phyloP scores from a whole-genome alignment of 2,113 vertebrate genomes.

The Microtus richardsoni region DNA sequence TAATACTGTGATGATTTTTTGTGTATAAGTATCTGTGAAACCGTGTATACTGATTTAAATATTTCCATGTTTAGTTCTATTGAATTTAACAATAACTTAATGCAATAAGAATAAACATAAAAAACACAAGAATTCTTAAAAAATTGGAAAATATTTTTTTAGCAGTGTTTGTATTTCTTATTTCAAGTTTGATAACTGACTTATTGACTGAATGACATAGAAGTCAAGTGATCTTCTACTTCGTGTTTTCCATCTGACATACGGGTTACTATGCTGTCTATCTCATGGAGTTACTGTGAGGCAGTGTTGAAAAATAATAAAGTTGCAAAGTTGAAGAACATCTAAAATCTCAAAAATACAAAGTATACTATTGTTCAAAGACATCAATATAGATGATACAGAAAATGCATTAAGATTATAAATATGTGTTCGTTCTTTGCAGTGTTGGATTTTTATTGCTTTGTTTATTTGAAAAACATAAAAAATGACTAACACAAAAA shows the following conservation, averaged over 20 bases:
- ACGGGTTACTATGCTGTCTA: neutral
- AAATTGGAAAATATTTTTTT: neutral
- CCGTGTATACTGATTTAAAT: constrained; percentile 47
- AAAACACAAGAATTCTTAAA: neutral
- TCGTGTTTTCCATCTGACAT: neutral
- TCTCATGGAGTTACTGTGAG: constrained; percentile 44
- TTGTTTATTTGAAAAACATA: constrained; percentile 66
- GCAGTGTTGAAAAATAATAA: constrained; percentile 27
- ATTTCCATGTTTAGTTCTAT: neutral
- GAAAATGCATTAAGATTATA: constrained; percentile 33
- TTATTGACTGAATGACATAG: neutral
- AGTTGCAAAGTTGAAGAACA: constrained; percentile 42
- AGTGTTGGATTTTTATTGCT: constrained; percentile 39
- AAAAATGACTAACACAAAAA: neutral
- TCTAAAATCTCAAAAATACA: constrained; percentile 28
- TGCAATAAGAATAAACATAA: neutral
- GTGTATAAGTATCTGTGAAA: constrained; percentile 47
- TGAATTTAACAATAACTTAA: constrained; percentile 8
- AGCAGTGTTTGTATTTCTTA: neutral
- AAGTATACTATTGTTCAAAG: constrained; percentile 8
- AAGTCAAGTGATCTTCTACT: neutral
- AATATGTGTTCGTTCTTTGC: constrained; percentile 29
- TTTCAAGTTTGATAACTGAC: neutral
- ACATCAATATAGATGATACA: neutral
- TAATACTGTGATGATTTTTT: constrained; percentile 53